Conservation (phyloP, 1,140 invertebrate species). For the Calycopis cecrops region DNA sequence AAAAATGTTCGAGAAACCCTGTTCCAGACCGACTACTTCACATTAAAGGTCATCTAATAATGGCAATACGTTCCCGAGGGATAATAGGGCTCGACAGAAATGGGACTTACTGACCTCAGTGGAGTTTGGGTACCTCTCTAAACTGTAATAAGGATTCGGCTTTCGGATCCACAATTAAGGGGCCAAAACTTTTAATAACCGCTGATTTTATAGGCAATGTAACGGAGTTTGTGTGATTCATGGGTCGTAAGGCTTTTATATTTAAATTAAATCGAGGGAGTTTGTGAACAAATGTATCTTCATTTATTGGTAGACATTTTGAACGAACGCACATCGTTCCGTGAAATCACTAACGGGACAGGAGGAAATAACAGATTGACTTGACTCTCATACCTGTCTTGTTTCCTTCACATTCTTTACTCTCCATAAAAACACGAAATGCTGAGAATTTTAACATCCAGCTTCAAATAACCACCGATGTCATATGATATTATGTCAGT, state of each 20-base stretch:
- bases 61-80: slow-evolving; percentile 46
- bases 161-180: slow-evolving; percentile 47
- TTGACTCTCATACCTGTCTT: no score
- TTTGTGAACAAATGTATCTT: no score
- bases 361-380: no score
- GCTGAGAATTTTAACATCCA: no score
- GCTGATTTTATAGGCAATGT: slow-evolving; percentile 24
- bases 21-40: slow-evolving; percentile 38
- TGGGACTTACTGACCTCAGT: slow-evolving; percentile 42
- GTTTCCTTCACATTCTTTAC: no score
- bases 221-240: slow-evolving; percentile 19
- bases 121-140: slow-evolving; percentile 11
- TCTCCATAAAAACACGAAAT: no score
- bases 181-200: slow-evolving; percentile 39
- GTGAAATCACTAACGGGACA: no score
- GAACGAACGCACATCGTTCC: no score
- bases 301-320: no score
- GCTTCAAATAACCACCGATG: no score
- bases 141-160: slow-evolving; percentile 43
- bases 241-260: slow-evolving; percentile 1
- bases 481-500: no score
- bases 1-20: slow-evolving; percentile 10
- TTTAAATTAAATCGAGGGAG: no score
- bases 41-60: slow-evolving; percentile 51
- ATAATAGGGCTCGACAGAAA: slow-evolving; percentile 49